These are phyloP conservation scores for Brachylomia viminalis DNA, from an alignment of 2,888 invertebrate genomes.

Conservation along the genomic window DNA sequence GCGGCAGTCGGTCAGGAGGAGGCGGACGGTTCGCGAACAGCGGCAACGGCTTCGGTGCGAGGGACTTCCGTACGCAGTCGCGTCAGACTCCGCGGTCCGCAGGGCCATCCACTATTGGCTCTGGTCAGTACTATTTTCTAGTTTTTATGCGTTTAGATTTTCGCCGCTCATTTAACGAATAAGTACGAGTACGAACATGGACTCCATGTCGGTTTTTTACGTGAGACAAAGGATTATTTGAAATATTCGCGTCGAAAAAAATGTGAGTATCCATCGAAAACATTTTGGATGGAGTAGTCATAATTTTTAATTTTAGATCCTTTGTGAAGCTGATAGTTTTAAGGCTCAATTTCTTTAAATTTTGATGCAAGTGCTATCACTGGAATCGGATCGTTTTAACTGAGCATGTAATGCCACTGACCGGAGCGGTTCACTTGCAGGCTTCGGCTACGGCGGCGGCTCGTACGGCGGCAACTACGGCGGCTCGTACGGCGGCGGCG, in stretches of 20 bases:
- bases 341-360: not conserved
- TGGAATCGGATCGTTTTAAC: not conserved
- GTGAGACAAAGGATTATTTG: not conserved
- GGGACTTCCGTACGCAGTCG: slow-evolving; percentile 87
- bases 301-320: not conserved
- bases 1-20: slow-evolving; percentile 87
- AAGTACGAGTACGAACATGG: not conserved
- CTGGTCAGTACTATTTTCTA: slow-evolving; percentile 70
- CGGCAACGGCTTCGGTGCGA: slow-evolving; percentile 82
- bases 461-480: slow-evolving; percentile 87
- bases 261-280: not conserved
- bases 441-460: slow-evolving; percentile 85
- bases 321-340: not conserved
- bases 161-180: not conserved
- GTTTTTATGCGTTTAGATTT: not conserved
- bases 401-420: not conserved
- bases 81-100: slow-evolving; percentile 84
- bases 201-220: not conserved
- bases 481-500: slow-evolving; percentile 86
- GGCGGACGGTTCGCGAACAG: slow-evolving; percentile 80
- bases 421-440: slow-evolving; percentile 63
- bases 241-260: not conserved
- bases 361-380: not conserved
- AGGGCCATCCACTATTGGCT: slow-evolving; percentile 80
- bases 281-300: not conserved